A percentile compares a stretch with the other conserved stretches of the same genome.
Conservation (phyloP, 2,113 vertebrate species). For the Bos taurus region ARS-UCD2.0 NC_037333.1:68448501-68449000, state of each 20-base stretch:
- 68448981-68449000: background rate
- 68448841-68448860: accelerated
- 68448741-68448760: background rate
- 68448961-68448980: background rate
- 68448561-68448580: background rate
- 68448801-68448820: background rate
- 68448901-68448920: background rate
- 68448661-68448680: background rate
- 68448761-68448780: background rate
- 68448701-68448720: background rate
- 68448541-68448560: background rate
- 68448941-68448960: background rate
- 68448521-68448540: background rate
- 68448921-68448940: background rate
- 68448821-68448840: accelerated
- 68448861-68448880: background rate
- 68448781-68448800: background rate
- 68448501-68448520: background rate
- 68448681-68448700: background rate
- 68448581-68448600: background rate
- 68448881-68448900: background rate
- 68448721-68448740: background rate
- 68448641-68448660: background rate
- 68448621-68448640: background rate
- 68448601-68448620: background rate